These are phyloP conservation scores for Drosophila pseudotalamancana DNA, from an alignment of 2,888 invertebrate species.

Conservation along the genomic window DNA sequence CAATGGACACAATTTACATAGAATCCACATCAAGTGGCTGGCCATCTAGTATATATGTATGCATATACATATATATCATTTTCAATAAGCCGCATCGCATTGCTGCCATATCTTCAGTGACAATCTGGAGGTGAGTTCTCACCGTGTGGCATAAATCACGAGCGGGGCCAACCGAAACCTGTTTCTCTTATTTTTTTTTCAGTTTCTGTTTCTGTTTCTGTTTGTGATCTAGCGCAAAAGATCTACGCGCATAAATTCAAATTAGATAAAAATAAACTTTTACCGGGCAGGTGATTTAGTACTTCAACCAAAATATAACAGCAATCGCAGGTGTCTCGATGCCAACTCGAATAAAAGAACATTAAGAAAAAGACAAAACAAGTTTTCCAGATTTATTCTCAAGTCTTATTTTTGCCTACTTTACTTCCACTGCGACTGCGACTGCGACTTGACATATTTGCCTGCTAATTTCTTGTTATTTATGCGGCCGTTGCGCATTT, in stretches of 20 bases:
- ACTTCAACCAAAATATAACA: slow-evolving; percentile 56
- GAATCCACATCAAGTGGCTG: slow-evolving; percentile 54
- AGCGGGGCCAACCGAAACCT: slow-evolving; percentile 39
- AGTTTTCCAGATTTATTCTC: slow-evolving; percentile 70
- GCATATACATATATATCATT: slow-evolving; percentile 58
- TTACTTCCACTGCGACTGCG: slow-evolving; percentile 10
- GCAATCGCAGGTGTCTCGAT: slow-evolving; percentile 66
- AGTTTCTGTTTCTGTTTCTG: slow-evolving; percentile 1
- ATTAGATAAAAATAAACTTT: slow-evolving; percentile 68
- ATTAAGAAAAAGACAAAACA: slow-evolving; percentile 45
- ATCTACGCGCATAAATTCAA: slow-evolving; percentile 76
- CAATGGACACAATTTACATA: slow-evolving; percentile 62
- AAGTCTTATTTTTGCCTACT: slow-evolving; percentile 34
- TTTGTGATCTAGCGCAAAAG: slow-evolving; percentile 55
- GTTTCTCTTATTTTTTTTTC: too few species aligned
- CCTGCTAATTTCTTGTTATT: slow-evolving; percentile 76
- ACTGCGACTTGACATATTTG: slow-evolving; percentile 73
- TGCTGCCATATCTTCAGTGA: slow-evolving; percentile 47
- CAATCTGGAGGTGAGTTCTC: slow-evolving; percentile 44
- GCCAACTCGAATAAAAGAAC: slow-evolving; percentile 1
- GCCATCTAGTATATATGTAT: slow-evolving; percentile 26
- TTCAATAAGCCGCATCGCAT: slow-evolving; percentile 48
- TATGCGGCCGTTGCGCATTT: slow-evolving; percentile 65
- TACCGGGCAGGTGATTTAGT: slow-evolving; percentile 73
- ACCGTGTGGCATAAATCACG: slow-evolving; percentile 66